A percentile compares a stretch with the other conserved stretches of the same genome.
phyloP scores from a whole-genome alignment of 2,113 vertebrate species.

The Pseudolaguvia tuberculata region DNA sequence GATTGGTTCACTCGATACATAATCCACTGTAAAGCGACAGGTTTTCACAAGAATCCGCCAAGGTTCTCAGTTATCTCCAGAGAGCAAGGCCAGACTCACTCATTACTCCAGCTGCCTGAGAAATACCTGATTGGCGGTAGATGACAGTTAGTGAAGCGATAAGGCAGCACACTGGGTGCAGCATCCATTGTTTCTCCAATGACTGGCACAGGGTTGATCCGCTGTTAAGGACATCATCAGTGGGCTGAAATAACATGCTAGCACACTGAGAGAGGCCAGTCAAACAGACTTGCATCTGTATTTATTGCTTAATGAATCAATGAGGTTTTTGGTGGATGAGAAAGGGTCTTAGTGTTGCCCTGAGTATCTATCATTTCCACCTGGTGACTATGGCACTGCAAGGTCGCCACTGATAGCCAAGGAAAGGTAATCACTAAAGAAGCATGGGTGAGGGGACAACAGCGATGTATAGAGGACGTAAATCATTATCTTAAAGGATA shows the following conservation, averaged over 20 bases:
- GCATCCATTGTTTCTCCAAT: conserved; percentile 74
- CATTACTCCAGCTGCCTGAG: conserved; percentile 68
- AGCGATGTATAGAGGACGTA: conserved; percentile 60
- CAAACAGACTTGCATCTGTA: conserved; percentile 66
- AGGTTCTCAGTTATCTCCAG: conserved; percentile 76
- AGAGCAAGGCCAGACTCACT: conserved; percentile 72
- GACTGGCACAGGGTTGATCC: conserved; percentile 69
- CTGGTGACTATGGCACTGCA: conserved; percentile 59
- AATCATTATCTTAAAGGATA: conserved; percentile 60
- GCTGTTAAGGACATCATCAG: conserved; percentile 68
- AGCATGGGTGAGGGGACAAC: conserved; percentile 56
- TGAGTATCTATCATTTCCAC: conserved; percentile 71
- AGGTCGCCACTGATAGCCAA: conserved; percentile 64
- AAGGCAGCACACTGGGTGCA: conserved; percentile 62
- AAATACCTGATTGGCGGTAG: conserved; percentile 76
- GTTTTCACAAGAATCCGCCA: conserved; percentile 56
- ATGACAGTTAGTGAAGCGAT: conserved; percentile 69
- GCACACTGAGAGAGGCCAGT: conserved; percentile 37
- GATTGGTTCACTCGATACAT: conserved; percentile 68
- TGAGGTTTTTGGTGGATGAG: conserved; percentile 50
- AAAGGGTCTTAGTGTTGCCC: conserved; percentile 57
- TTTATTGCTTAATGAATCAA: conserved; percentile 76
- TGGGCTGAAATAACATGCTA: conserved; percentile 28
- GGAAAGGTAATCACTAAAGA: conserved; percentile 37
- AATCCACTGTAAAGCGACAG: conserved; percentile 62